Evolutionary conservation across 2,888 invertebrate genomes (phyloP), one percentile per base, ranked within the genome.

Genomic region (Palloptera scutellata): DNA sequence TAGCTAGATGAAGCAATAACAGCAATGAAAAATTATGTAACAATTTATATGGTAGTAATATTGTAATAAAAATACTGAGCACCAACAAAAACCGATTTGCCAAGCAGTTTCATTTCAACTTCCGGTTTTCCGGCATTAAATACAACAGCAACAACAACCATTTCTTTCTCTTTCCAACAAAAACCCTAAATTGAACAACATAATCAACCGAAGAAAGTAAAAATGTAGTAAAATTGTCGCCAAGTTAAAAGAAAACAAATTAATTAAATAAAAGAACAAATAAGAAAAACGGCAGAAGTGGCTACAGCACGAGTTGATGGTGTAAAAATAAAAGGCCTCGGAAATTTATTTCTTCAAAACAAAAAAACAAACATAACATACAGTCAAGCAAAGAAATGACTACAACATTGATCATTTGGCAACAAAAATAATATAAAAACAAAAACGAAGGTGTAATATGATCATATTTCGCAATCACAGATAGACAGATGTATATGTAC

Each of bases 1-100:
- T 30, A 30, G 30, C 30, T 6, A 6, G 6, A 30, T 4, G 3
- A 30, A 30, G 30, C 30, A 30, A 6, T 2, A 30, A 6, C 30
- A n/a, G 30, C 30, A 30, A 30, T 4, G 2, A 30, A 30, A 30
- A 30, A 4, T 30, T 30, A 30, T 30, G 30, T 30, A 30, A 30
- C 30, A 30, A 30, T 4, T 4, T 30, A 30, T 30, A 30, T 4
- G 12, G 9, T 40, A 17, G n/a, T 40, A 55, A 55, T 42, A 15
- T n/a, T 42, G 43, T 17, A 45, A 48, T 20, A 63, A 55, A 9
- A 45, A 63, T 4, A 41, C n/a, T 10, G 4, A 43, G 12, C 15
- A 61, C n/a, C 70, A 74, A 69, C 76, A 76, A 76, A 74, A 76
- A 75, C 73, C 74, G 72, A 77, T 77, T 77, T 77, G 77, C 74